These are phyloP conservation scores for Lipophrys pholis DNA, from an alignment of 2,113 vertebrate genomes.

Conservation along the genomic window DNA sequence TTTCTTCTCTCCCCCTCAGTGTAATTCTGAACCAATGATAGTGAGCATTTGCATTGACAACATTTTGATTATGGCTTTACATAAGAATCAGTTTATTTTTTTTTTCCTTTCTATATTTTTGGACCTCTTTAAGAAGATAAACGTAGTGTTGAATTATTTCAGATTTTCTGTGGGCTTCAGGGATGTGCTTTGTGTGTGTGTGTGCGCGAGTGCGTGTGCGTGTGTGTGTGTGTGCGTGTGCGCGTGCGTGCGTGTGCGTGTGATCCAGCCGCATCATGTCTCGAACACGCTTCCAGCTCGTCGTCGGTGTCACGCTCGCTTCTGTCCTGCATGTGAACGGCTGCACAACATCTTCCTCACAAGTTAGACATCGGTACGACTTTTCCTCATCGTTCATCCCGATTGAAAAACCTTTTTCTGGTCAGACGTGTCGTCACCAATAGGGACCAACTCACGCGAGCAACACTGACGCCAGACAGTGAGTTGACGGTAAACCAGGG, in stretches of 20 bases:
- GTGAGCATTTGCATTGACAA: constrained; percentile 31
- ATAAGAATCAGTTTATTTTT: constrained; percentile 47
- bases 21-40: constrained; percentile 69
- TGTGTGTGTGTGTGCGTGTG: neutral
- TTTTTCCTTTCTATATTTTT: constrained; percentile 52
- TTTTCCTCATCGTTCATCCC: constrained; percentile 1
- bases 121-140: constrained; percentile 56
- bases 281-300: constrained; percentile 31
- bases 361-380: neutral
- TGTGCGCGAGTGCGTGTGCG: constrained; percentile 10
- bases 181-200: constrained; percentile 9
- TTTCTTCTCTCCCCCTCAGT: constrained; percentile 38
- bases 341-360: constrained; percentile 42
- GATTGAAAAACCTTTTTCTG: neutral
- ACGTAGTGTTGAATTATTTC: constrained; percentile 28
- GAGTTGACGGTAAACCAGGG: neutral
- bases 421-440: constrained; percentile 4
- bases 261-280: constrained; percentile 33
- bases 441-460: constrained; percentile 40
- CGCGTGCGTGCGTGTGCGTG: neutral
- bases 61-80: constrained; percentile 64
- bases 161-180: constrained; percentile 36
- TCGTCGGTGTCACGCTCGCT: constrained; percentile 19
- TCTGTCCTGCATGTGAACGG: constrained; percentile 54
- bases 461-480: neutral